Evolutionary conservation across 2,888 invertebrate species (phyloP).

Genomic region (Andricus quercusramuli): DNA sequence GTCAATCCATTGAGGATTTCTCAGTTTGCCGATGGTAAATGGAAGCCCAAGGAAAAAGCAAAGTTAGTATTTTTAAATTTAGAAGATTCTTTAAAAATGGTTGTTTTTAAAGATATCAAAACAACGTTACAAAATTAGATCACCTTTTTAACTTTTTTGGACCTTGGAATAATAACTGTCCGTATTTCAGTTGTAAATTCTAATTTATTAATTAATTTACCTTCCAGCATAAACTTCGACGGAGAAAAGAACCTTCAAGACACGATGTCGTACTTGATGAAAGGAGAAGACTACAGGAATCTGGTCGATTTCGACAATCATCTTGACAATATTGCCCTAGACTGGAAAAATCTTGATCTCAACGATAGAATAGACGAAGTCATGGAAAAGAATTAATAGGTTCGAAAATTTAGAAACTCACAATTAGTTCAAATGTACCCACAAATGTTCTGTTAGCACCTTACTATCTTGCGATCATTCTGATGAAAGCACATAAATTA

Average conservation of each 20-base stretch:
- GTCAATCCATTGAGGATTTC: slow-evolving; percentile 87
- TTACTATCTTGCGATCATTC: neutral
- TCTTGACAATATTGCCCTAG: slow-evolving; percentile 92
- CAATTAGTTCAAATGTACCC: slow-evolving; percentile 6
- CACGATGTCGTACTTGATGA: slow-evolving; percentile 86
- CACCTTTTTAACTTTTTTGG: too few relatives aligned
- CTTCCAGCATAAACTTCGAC: slow-evolving; percentile 69
- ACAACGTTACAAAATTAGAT: too few relatives aligned
- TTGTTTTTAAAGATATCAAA: too few relatives aligned
- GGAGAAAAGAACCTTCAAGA: slow-evolving; percentile 80
- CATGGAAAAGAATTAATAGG: slow-evolving; percentile 40
- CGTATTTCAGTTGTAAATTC: neutral
- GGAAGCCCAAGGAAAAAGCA: slow-evolving; percentile 83
- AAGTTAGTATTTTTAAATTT: slow-evolving; percentile 71
- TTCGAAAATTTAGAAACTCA: slow-evolving; percentile 15
- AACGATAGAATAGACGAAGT: slow-evolving; percentile 81
- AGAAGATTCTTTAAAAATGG: too few relatives aligned
- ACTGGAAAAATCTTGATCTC: slow-evolving; percentile 91
- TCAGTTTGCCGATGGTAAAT: slow-evolving; percentile 86
- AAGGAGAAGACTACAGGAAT: slow-evolving; percentile 86
- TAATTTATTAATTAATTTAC: slow-evolving; percentile 3
- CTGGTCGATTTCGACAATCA: slow-evolving; percentile 99
- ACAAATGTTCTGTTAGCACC: slow-evolving; percentile 1
- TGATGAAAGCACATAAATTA: neutral
- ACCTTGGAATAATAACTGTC: too few relatives aligned